Percentiles rank a stretch among this genome's conserved stretches.
Conservation (phyloP, 2,888 invertebrate species). For the Amphipyra berbera region DNA sequence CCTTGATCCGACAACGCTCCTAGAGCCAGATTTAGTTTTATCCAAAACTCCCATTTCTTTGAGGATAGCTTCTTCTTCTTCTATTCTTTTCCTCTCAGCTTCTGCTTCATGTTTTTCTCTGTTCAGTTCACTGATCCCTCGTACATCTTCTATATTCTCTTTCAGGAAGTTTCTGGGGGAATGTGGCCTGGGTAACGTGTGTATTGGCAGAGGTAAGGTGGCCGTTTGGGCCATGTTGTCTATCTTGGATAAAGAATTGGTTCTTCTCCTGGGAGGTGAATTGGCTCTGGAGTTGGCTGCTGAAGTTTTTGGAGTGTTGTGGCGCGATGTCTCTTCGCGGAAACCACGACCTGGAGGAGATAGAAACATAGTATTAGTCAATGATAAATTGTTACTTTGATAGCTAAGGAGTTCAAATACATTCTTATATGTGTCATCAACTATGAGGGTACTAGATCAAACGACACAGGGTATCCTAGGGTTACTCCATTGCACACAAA, state of each 20-base stretch:
- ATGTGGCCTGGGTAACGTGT: conserved; percentile 72
- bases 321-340: conserved; percentile 87
- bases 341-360: conserved; percentile 85
- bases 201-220: conserved; percentile 73
- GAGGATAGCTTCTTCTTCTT: conserved; percentile 85
- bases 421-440: no score
- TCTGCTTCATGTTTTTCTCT: conserved; percentile 86
- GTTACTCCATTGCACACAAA: no score
- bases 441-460: no score
- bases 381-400: background rate
- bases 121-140: conserved; percentile 85
- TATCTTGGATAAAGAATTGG: conserved; percentile 79
- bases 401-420: no score
- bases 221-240: conserved; percentile 84
- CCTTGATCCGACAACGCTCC: conserved; percentile 55
- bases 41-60: conserved; percentile 86
- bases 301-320: conserved; percentile 87
- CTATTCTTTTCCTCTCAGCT: conserved; percentile 79
- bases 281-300: conserved; percentile 81
- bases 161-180: conserved; percentile 85
- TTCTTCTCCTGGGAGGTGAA: conserved; percentile 83
- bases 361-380: conserved; percentile 8
- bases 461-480: no score
- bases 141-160: conserved; percentile 86
- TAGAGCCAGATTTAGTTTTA: conserved; percentile 65